phyloP scores from a whole-genome alignment of 2,113 vertebrate genomes.

The Ophiodon elongatus region DNA sequence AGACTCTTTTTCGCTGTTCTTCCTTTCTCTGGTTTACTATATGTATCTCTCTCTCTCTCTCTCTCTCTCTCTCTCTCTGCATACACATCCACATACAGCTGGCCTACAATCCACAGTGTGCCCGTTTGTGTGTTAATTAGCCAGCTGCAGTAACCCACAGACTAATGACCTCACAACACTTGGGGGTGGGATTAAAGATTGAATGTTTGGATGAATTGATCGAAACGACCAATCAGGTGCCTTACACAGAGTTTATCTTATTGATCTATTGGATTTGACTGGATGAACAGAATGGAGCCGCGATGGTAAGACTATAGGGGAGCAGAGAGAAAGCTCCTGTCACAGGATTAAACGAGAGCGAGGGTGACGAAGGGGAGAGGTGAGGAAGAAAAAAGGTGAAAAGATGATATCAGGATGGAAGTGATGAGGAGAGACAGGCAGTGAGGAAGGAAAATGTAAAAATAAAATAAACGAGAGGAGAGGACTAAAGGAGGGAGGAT shows the following conservation, averaged over 20 bases:
- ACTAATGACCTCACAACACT: conserved; percentile 42
- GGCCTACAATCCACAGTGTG: conserved; percentile 12
- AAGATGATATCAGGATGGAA: neutral
- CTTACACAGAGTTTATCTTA: conserved; percentile 2
- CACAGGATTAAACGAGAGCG: neutral
- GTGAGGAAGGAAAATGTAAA: neutral
- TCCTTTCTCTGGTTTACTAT: conserved; percentile 47
- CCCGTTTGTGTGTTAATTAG: conserved; percentile 23
- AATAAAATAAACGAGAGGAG: neutral
- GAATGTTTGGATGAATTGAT: conserved; percentile 25
- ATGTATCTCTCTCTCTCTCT: conserved; percentile 35
- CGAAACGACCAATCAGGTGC: conserved; percentile 12
- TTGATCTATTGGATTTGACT: conserved; percentile 29
- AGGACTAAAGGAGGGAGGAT: conserved; percentile 1
- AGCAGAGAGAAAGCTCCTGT: neutral
- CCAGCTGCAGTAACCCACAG: conserved; percentile 49
- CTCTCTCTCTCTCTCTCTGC: neutral
- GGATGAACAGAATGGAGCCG: neutral
- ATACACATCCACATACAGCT: conserved; percentile 23
- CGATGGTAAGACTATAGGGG: neutral
- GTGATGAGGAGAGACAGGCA: conserved; percentile 9
- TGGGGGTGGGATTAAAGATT: conserved; percentile 10
- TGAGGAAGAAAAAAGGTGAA: neutral
- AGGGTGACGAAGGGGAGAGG: neutral
- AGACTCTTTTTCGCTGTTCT: conserved; percentile 29